A percentile compares a stretch with the other conserved stretches of the same genome.
phyloP scores from a whole-genome alignment of 2,113 vertebrate genomes.

The Antigone vipio region DNA sequence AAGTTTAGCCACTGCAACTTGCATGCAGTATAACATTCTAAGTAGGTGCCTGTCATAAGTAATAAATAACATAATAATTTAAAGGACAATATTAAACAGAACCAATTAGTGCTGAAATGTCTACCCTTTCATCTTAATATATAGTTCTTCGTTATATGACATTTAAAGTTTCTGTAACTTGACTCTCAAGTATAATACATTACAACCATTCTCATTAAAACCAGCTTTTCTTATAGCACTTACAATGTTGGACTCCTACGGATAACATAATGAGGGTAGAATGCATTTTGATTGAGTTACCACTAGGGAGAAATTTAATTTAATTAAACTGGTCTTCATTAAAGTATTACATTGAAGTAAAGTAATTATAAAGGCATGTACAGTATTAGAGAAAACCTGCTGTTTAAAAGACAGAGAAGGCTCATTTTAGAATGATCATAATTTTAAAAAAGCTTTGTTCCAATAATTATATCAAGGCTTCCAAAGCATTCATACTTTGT shows the following conservation, averaged over 20 bases:
- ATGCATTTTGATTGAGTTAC: conserved; percentile 80
- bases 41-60: conserved; percentile 41
- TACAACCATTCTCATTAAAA: conserved; percentile 72
- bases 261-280: conserved; percentile 77
- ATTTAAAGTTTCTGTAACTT: conserved; percentile 66
- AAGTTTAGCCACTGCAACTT: conserved; percentile 43
- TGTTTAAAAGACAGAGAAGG: conserved; percentile 51
- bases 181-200: conserved; percentile 64
- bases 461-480: conserved; percentile 34
- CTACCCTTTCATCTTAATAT: conserved; percentile 58
- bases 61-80: conserved; percentile 54
- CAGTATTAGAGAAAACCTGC: conserved; percentile 61
- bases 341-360: conserved; percentile 75
- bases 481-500: conserved; percentile 1
- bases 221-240: conserved; percentile 64
- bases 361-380: conserved; percentile 75
- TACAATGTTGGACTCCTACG: conserved; percentile 71
- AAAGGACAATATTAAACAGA: conserved; percentile 40
- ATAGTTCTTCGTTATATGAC: conserved; percentile 50
- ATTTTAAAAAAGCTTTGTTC: conserved; percentile 6
- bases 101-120: conserved; percentile 63
- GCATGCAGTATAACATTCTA: neutral
- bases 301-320: conserved; percentile 81
- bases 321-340: conserved; percentile 82
- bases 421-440: conserved; percentile 15